phyloP scores from a whole-genome alignment of 2,888 invertebrate genomes.

The Amiota communis region DNA sequence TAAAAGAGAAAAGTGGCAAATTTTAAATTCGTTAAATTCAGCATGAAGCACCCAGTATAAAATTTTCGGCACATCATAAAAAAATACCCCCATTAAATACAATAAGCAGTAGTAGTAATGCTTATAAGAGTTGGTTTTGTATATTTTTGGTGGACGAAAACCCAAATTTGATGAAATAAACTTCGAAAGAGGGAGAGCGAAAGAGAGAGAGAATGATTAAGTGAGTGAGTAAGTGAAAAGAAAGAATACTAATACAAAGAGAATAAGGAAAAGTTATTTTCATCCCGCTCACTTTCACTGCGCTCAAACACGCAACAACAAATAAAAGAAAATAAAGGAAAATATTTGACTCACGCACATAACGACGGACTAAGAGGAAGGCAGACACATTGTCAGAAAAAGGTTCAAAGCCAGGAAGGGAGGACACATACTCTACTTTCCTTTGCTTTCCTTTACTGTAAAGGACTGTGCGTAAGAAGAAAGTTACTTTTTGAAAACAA shows the following conservation, averaged over 20 bases:
- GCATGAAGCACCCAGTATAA: slow-evolving; percentile 37
- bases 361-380: not conserved
- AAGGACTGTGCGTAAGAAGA: not conserved
- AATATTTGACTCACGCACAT: slow-evolving; percentile 3
- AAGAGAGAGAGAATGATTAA: too few species aligned
- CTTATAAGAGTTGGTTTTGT: too few species aligned
- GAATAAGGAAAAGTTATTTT: slow-evolving; percentile 55
- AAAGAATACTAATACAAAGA: slow-evolving; percentile 13
- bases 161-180: not conserved
- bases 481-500: not conserved
- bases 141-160: not conserved
- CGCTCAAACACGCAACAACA: slow-evolving; percentile 32
- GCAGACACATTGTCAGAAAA: too few species aligned
- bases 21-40: slow-evolving; percentile 22
- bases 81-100: slow-evolving; percentile 13
- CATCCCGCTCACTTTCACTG: slow-evolving; percentile 61
- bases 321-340: slow-evolving; percentile 16
- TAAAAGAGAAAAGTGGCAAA: too few species aligned
- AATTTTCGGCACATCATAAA: not conserved
- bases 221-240: not conserved
- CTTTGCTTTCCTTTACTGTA: not conserved
- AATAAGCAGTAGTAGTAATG: not conserved
- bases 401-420: not conserved
- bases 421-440: not conserved
- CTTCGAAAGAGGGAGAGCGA: not conserved